Evolutionary conservation across 1,140 invertebrate species (phyloP), one percentile per base, ranked within the genome.

Genomic region (Atta cephalotes): DNA sequence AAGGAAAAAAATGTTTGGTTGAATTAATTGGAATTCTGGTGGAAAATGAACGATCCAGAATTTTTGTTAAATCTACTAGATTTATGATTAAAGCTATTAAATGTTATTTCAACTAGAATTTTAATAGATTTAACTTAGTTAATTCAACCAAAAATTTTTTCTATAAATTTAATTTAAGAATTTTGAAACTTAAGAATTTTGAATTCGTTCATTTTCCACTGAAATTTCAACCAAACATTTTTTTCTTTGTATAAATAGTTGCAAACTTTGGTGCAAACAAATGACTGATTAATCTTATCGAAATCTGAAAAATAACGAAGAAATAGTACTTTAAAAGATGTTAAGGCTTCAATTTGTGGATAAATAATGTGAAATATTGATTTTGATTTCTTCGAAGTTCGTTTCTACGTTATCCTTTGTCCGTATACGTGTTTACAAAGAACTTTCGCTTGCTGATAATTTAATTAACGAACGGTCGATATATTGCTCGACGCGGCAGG

Each of bases 391-490:
- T 3, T 16, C 31, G 3, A 74, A 58, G 28, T 14, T 5, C 16
- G 6, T 18, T 25, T 72, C 31, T 4, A 35, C 21, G 31, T 45
- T 31, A 21, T 60, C 21, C 5, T 28, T 56, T 49, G 12, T 56
- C 49, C 14, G 14, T 51, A 51, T 51, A 79, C 35, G 16, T 31
- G 18, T 39, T n/a, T 6, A 12, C 62, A 39, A 65, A 39, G 14
- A 53, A 65, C 49, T 85, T 79, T 60, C 84, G 49, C 63, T 56
- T 49, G 35, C n/a, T 16, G 74, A 60, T 85, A 80, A 85, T 78
- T 84, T 62, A 84, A 84, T 76, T 84, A 84, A 84, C 80, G 39
- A 35, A 76, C 80, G 39, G 14, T 35, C 70, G 80, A 84, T 84
- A 63, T 74, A 63, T 76, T 74, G 56, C 18, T 63, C 31, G 62